These are phyloP conservation scores for Acholoe squamosa DNA, from an alignment of 2,888 invertebrate species.

Conservation along the genomic window DNA sequence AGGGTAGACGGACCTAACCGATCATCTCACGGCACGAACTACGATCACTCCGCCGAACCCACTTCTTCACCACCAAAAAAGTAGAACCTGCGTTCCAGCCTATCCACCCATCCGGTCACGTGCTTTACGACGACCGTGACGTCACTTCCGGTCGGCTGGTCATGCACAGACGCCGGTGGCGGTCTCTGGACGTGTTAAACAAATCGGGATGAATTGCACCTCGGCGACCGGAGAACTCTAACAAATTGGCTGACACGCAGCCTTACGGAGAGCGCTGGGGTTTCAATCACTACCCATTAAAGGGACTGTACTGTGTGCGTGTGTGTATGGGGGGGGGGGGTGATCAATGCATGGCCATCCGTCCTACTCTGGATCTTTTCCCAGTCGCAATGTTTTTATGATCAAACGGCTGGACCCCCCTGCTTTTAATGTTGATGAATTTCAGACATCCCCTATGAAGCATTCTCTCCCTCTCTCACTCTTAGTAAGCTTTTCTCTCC, in stretches of 20 bases:
- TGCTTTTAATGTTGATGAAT: slow-evolving; percentile 55
- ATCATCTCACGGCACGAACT: slow-evolving; percentile 42
- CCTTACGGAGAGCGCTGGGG: not conserved
- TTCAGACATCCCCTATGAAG: not conserved
- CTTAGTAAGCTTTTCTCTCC: too few relatives aligned
- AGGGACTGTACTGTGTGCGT: not conserved
- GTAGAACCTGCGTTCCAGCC: slow-evolving; percentile 11
- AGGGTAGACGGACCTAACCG: slow-evolving; percentile 35
- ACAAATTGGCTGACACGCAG: slow-evolving; percentile 59
- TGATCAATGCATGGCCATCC: slow-evolving; percentile 24
- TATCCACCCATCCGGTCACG: slow-evolving; percentile 23
- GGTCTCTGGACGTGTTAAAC: slow-evolving; percentile 45
- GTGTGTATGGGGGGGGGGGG: not conserved
- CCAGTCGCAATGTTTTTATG: not conserved
- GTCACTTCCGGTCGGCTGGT: slow-evolving; percentile 43
- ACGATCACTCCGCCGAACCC: slow-evolving; percentile 38
- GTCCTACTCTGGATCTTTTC: not conserved
- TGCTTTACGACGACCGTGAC: slow-evolving; percentile 36
- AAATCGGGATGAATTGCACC: slow-evolving; percentile 56
- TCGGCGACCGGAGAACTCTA: slow-evolving; percentile 47
- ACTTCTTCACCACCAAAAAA: not conserved
- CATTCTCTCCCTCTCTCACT: too few relatives aligned
- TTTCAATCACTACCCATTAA: slow-evolving; percentile 52
- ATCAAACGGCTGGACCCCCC: slow-evolving; percentile 49
- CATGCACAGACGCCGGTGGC: not conserved